Evolutionary conservation across 2,888 invertebrate genomes (phyloP).

Genomic region (Ophion ventricosus): DNA sequence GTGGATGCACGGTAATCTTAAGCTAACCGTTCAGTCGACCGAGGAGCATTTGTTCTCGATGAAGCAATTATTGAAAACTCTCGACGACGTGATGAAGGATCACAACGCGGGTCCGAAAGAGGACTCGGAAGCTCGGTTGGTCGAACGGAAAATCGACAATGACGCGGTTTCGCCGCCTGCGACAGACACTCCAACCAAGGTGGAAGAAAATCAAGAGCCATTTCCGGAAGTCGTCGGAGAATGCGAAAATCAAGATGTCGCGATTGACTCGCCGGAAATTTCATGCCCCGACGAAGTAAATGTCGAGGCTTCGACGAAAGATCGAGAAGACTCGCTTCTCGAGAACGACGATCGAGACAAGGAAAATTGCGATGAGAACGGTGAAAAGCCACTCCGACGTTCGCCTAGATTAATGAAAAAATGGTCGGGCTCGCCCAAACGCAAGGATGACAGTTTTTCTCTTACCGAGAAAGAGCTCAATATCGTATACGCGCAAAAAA

Average conservation of each 20-base stretch:
- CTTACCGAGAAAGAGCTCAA: conserved; percentile 43
- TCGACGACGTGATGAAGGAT: conserved; percentile 27
- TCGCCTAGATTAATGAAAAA: conserved; percentile 23
- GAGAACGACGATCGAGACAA: conserved; percentile 32
- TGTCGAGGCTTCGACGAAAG: not conserved
- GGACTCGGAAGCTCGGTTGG: not conserved
- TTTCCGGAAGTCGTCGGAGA: not conserved
- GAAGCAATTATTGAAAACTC: conserved; percentile 31
- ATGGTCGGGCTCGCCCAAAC: not conserved
- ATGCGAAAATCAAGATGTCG: not conserved
- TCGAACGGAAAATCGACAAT: not conserved
- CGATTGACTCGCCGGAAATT: not conserved
- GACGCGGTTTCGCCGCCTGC: not conserved
- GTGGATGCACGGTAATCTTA: conserved; percentile 46
- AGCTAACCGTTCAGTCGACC: conserved; percentile 13
- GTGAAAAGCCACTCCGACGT: conserved; percentile 25
- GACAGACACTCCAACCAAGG: not conserved
- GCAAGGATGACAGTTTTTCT: conserved; percentile 47
- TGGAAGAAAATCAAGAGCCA: not conserved
- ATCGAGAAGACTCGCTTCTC: not conserved
- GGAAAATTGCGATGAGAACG: conserved; percentile 13
- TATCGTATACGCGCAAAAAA: conserved; percentile 28
- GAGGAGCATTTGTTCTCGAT: conserved; percentile 52
- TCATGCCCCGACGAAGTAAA: not conserved
- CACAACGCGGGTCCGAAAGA: not conserved